Evolutionary conservation across 2,888 invertebrate genomes (phyloP).

Genomic region (Protophormia terraenovae): DNA sequence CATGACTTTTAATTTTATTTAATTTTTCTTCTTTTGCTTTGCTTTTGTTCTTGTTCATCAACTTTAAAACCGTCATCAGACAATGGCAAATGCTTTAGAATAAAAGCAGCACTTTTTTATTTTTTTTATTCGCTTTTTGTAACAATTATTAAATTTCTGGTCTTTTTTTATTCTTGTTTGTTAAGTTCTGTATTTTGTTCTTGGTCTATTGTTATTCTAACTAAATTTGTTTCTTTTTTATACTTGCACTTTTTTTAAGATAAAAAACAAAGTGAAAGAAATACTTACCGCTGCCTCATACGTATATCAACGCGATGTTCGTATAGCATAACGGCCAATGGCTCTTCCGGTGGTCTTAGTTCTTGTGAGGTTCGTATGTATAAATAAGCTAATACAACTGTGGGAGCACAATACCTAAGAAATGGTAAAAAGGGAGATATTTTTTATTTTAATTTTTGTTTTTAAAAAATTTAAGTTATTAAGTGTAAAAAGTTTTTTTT

Average conservation of each 20-base stretch:
- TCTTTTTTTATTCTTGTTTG: not conserved
- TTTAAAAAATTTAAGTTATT: not conserved
- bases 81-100: not conserved
- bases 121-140: not conserved
- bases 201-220: not conserved
- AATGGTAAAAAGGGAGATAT: not conserved
- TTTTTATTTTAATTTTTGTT: no score
- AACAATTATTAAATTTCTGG: not conserved
- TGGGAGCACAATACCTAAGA: conserved; percentile 80
- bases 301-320: conserved; percentile 82
- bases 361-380: conserved; percentile 86
- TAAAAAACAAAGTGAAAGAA: not conserved
- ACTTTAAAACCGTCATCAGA: not conserved
- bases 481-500: not conserved
- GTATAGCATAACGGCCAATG: conserved; percentile 83
- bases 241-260: not conserved
- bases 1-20: not conserved
- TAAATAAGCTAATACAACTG: conserved; percentile 84
- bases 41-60: not conserved
- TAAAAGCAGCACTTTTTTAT: not conserved
- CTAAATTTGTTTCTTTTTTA: not conserved
- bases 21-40: not conserved
- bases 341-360: conserved; percentile 83
- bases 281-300: conserved; percentile 78
- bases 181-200: not conserved